phyloP scores from a whole-genome alignment of 2,888 invertebrate genomes.

The Torymus auratus region DNA sequence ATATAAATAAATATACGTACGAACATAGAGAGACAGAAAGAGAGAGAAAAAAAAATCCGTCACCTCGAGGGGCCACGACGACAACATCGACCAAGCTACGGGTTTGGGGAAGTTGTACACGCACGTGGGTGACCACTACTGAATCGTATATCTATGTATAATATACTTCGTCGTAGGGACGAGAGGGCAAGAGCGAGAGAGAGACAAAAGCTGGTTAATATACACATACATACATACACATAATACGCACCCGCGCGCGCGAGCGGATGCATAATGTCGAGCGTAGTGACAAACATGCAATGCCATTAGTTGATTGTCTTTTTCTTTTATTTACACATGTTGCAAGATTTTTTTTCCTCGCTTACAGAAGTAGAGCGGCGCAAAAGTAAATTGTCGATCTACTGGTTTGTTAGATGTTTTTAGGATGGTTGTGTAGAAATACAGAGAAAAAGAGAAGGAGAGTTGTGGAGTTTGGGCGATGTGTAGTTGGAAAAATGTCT shows the following conservation, averaged over 20 bases:
- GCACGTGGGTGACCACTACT: no score
- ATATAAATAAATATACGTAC: no score
- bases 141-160: no score
- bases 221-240: constrained; percentile 10
- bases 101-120: no score
- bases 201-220: constrained; percentile 42
- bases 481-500: no score
- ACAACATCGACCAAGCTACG: constrained; percentile 24
- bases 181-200: neutral
- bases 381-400: no score
- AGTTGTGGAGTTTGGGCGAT: no score
- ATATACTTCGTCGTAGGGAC: no score
- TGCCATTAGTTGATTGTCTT: constrained; percentile 29
- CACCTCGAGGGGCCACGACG: constrained; percentile 18
- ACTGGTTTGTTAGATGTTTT: no score
- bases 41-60: neutral
- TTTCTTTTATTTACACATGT: constrained; percentile 15
- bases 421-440: no score
- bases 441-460: no score
- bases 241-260: neutral
- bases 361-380: constrained; percentile 13
- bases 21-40: no score
- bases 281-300: constrained; percentile 35
- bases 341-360: neutral
- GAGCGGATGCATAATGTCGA: neutral